Evolutionary conservation across 2,888 invertebrate genomes (phyloP), one percentile per base, ranked within the genome.

Genomic region (Oligia strigilis): DNA sequence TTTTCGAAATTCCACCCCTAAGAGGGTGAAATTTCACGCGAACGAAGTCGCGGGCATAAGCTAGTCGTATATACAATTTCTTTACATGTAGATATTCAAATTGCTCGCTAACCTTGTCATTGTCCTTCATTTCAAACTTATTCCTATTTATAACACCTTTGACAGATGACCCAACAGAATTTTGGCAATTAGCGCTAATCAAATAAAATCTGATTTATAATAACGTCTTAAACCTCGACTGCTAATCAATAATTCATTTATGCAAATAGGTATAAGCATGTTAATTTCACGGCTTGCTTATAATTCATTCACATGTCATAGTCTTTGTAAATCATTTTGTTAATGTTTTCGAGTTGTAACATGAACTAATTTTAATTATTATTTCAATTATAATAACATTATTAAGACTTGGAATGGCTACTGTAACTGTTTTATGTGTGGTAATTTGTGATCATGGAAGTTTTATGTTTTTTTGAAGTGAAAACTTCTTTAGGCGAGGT

Each of bases 241-340:
- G 17, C 60, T 65, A 58, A 72, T 60, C 55, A 81, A 67, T 67
- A 67, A 75, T 66, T 29, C 29, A 29, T 29, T 75, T 75, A 85
- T 85, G 72, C 62, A 75, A 82, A 85, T 69, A 36, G 13, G 19
- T 43, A 29, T 36, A 36, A 29, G 43, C 23, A 65, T 64, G 62
- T 72, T 40, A 55, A 74, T 82, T 78, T 83, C 70, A 80, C 71
- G 58, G 70, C 19, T 75, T 80, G 80, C 14, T 77, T 79, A 46
- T 43, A 71, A 80, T 72, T 9, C 62, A 78, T 75, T 66, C 72
- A 85, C 60, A 60, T 76, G 76, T 72, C 29, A 29, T 29, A 29
- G 29, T 29, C 71, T 23, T 67, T 43, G 70, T 69, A 75, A 74
- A 76, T 85, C 71, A 82, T 55, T 78, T 81, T 67, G 66, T 81